Evolutionary conservation across 92 coral and sea anemone species (phyloP).

Genomic region (Pocillopora meandrina): DNA sequence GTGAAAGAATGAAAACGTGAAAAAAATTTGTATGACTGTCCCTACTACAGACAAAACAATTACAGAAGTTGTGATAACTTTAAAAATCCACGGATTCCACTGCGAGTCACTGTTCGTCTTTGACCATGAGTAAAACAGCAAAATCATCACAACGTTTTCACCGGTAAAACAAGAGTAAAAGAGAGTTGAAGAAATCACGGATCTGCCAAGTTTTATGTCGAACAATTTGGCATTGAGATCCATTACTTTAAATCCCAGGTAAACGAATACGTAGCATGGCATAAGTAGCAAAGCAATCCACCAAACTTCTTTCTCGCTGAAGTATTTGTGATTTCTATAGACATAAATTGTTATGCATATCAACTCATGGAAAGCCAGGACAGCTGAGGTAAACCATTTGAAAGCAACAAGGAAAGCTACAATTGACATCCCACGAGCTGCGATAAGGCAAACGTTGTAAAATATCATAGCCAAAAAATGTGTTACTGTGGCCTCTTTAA

Average conservation of each 20-base stretch:
- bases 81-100: slow-evolving; percentile 18
- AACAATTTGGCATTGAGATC: slow-evolving; percentile 56
- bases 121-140: slow-evolving; percentile 51
- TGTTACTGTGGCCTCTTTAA: slow-evolving; percentile 23
- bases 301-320: slow-evolving; percentile 66
- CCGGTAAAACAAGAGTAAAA: slow-evolving; percentile 55
- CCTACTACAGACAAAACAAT: slow-evolving; percentile 24
- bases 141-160: slow-evolving; percentile 63
- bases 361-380: slow-evolving; percentile 49
- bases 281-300: slow-evolving; percentile 67
- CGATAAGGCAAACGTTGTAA: slow-evolving; percentile 61
- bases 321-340: slow-evolving; percentile 49
- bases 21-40: slow-evolving; percentile 1
- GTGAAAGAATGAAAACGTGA: slow-evolving; percentile 13
- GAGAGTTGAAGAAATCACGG: slow-evolving; percentile 57
- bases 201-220: slow-evolving; percentile 64
- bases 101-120: not conserved
- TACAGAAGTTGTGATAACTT: not conserved
- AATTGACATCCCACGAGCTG: slow-evolving; percentile 67
- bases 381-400: slow-evolving; percentile 57
- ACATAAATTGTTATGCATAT: slow-evolving; percentile 53
- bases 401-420: slow-evolving; percentile 63
- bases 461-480: slow-evolving; percentile 38
- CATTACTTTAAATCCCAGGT: slow-evolving; percentile 70
- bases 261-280: slow-evolving; percentile 69